Conservation (phyloP, 1,140 invertebrate species). For the Calosoma granatense region DNA sequence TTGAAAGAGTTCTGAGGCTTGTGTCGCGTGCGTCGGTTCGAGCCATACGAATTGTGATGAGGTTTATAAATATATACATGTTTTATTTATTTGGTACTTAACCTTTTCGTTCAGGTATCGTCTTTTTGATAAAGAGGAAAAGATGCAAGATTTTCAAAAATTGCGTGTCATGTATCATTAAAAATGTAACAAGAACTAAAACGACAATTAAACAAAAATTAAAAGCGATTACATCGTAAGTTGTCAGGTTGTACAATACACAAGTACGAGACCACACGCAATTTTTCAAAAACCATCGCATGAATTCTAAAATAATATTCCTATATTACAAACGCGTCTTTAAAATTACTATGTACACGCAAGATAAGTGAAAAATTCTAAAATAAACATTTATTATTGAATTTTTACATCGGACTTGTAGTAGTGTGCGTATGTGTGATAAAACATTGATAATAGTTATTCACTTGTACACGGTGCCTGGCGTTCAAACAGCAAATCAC, state of each 20-base stretch:
- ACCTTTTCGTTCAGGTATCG: conserved; percentile 5
- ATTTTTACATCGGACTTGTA: background rate
- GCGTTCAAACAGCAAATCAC: background rate
- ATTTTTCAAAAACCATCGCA: background rate
- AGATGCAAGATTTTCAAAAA: background rate
- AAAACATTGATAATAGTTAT: background rate
- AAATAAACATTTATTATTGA: conserved; percentile 7
- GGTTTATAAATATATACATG: conserved; percentile 4
- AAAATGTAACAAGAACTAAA: background rate
- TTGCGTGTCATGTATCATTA: background rate
- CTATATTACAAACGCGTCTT: conserved; percentile 16
- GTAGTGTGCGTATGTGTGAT: background rate
- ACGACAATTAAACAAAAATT: background rate
- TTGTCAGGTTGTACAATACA: too few species aligned
- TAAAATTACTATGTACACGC: conserved; percentile 19
- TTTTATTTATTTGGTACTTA: conserved; percentile 7
- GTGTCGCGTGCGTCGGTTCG: background rate
- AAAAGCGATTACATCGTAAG: too few species aligned
- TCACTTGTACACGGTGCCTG: background rate
- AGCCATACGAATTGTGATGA: background rate
- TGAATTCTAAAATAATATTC: conserved; percentile 9
- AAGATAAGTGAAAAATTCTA: conserved; percentile 9
- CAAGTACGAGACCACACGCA: too few species aligned
- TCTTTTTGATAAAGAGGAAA: background rate
- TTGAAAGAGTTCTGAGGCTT: too few species aligned